Conservation (phyloP, 2,888 invertebrate species). For the Scaptomyza flava region DNA sequence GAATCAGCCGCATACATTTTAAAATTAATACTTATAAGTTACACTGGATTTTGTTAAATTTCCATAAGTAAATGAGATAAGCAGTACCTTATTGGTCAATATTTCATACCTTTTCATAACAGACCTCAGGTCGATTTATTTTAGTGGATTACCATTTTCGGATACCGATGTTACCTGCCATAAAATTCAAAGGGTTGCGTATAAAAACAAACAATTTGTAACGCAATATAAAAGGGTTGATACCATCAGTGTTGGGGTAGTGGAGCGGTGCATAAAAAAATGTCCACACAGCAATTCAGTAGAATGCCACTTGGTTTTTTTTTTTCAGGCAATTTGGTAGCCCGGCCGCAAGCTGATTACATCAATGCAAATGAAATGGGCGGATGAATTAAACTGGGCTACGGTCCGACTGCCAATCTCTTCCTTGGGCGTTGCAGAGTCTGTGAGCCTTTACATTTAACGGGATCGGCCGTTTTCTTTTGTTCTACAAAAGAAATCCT, state of each 20-base stretch:
- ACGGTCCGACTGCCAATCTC: neutral
- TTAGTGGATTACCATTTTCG: slow-evolving; percentile 38
- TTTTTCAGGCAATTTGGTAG: slow-evolving; percentile 62
- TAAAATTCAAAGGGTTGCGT: slow-evolving; percentile 57
- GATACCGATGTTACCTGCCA: slow-evolving; percentile 42
- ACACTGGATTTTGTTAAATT: neutral
- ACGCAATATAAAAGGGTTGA: slow-evolving; percentile 39
- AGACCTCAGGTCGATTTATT: slow-evolving; percentile 27
- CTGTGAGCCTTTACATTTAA: slow-evolving; percentile 40
- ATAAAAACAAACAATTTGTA: slow-evolving; percentile 54
- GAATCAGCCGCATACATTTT: neutral
- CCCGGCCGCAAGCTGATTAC: slow-evolving; percentile 75
- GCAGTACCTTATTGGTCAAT: neutral
- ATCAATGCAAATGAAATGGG: slow-evolving; percentile 75
- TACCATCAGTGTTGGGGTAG: neutral
- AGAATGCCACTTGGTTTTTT: slow-evolving; percentile 58
- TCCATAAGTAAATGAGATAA: neutral
- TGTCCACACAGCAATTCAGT: slow-evolving; percentile 54
- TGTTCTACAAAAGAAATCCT: slow-evolving; percentile 33
- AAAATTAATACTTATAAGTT: neutral
- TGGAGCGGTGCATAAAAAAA: slow-evolving; percentile 47
- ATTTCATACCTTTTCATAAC: slow-evolving; percentile 1
- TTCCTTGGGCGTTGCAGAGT: slow-evolving; percentile 9
- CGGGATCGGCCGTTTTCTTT: slow-evolving; percentile 49
- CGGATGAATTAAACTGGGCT: slow-evolving; percentile 25